Evolutionary conservation across 2,797 vertebrate species (phyloP).

Genomic region (Falco rusticolus): DNA sequence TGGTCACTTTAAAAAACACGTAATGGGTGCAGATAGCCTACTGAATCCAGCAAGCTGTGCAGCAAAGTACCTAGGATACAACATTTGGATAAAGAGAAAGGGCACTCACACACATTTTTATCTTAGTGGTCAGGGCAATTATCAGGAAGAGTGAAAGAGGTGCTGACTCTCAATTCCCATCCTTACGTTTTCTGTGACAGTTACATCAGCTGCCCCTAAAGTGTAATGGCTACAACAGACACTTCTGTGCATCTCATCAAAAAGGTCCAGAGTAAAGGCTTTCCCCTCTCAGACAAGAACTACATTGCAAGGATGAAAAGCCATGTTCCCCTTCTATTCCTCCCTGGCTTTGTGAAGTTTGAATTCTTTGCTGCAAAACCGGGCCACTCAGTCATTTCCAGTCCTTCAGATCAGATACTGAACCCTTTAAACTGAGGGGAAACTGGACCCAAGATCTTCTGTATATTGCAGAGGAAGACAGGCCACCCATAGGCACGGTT

Average conservation of each 20-base stretch:
- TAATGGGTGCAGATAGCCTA: not conserved
- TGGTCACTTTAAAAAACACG: not conserved
- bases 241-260: not conserved
- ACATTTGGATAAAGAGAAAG: not conserved
- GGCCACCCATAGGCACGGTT: not conserved
- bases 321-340: not conserved
- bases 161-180: not conserved
- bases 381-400: not conserved
- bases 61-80: not conserved
- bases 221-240: not conserved
- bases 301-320: not conserved
- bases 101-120: not conserved
- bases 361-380: not conserved
- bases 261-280: not conserved
- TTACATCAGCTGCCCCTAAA: not conserved
- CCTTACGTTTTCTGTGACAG: not conserved
- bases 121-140: rapidly evolving
- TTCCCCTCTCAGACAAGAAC: not conserved
- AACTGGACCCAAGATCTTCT: not conserved
- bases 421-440: not conserved
- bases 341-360: not conserved
- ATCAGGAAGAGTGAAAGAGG: not conserved
- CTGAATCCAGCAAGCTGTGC: not conserved
- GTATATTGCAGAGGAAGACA: not conserved
- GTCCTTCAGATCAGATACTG: not conserved